Evolutionary conservation across 2,797 vertebrate species (phyloP).

Genomic region (Microctenopoma steveboyesi): DNA sequence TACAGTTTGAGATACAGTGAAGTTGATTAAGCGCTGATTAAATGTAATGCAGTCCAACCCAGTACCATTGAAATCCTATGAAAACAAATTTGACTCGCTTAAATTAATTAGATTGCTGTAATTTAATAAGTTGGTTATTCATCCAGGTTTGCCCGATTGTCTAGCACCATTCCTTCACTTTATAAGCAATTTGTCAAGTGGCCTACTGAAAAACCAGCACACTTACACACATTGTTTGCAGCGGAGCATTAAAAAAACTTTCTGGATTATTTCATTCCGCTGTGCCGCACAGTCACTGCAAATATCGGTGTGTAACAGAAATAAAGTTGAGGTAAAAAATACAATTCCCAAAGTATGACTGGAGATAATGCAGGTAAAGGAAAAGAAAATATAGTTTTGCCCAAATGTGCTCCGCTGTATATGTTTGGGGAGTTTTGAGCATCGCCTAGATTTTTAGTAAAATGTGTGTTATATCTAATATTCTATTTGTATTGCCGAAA

Average conservation of each 20-base stretch:
- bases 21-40: slow-evolving; percentile 27
- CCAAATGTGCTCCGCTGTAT: slow-evolving; percentile 15
- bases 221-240: not conserved
- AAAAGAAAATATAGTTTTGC: slow-evolving; percentile 11
- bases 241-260: not conserved
- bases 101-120: slow-evolving; percentile 15
- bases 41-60: slow-evolving; percentile 28
- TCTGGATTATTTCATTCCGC: not conserved
- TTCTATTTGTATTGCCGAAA: slow-evolving; percentile 40
- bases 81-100: slow-evolving; percentile 29
- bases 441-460: slow-evolving; percentile 18
- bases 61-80: slow-evolving; percentile 25
- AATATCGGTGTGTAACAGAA: slow-evolving; percentile 3
- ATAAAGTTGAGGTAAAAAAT: slow-evolving; percentile 8
- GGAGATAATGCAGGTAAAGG: slow-evolving; percentile 28
- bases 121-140: slow-evolving; percentile 28
- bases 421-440: slow-evolving; percentile 22
- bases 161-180: slow-evolving; percentile 15
- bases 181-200: slow-evolving; percentile 21
- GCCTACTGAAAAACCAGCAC: not conserved
- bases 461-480: slow-evolving; percentile 20
- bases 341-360: slow-evolving; percentile 6
- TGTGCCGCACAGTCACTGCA: not conserved
- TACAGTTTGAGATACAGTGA: slow-evolving; percentile 24
- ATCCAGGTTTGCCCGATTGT: slow-evolving; percentile 13